Percentiles rank a stretch among this genome's conserved stretches.
Conservation (phyloP, 2,113 vertebrate species). For the Heptranchias perlo region DNA sequence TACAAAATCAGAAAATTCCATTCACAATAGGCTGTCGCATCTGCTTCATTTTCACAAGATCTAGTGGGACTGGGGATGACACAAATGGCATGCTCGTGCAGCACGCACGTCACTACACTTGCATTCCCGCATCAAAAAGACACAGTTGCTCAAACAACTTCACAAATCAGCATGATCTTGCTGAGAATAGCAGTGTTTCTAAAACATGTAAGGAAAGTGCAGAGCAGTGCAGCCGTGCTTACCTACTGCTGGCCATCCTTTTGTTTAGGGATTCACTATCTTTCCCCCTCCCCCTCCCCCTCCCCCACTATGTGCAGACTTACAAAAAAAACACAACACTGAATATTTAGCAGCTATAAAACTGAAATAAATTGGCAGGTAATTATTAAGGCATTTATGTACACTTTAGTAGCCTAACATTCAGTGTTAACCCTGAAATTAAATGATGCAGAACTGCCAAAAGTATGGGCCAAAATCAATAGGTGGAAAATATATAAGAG, state of each 20-base stretch:
- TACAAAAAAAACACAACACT: conserved; percentile 7
- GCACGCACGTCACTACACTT: background rate
- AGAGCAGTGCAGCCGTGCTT: background rate
- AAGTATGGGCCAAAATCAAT: background rate
- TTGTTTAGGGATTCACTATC: background rate
- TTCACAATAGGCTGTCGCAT: background rate
- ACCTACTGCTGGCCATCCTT: background rate
- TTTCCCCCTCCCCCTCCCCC: background rate
- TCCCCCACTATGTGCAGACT: background rate
- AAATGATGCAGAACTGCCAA: background rate
- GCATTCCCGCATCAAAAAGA: background rate
- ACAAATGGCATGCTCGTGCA: background rate
- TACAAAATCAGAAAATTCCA: background rate
- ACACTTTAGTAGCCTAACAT: background rate
- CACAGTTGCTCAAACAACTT: conserved; percentile 9
- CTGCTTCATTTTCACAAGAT: background rate
- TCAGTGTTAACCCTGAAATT: background rate
- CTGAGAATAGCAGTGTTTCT: background rate
- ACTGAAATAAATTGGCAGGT: background rate
- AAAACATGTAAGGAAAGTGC: background rate
- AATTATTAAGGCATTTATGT: conserved; percentile 1
- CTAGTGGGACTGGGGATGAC: background rate
- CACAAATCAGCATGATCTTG: background rate
- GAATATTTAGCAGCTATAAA: conserved; percentile 17
- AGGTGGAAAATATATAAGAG: background rate